Base-by-base conservation (phyloP, 1,140 invertebrate species). In the Drosophila triauraria region DNA sequence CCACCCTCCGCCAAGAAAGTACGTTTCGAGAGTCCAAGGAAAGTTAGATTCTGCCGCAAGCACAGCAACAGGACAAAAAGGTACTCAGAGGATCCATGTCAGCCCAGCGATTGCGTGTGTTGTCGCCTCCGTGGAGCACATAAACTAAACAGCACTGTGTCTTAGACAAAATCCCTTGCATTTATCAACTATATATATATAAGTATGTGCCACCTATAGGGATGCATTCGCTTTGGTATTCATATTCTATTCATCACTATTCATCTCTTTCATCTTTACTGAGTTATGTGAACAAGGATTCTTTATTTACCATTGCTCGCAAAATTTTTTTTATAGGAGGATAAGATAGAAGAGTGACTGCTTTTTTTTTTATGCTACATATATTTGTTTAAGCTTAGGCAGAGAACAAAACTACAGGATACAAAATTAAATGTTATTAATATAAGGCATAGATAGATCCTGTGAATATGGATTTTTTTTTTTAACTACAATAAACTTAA, bases 101-200 rank as follows among this genome's bases (percentile, higher is more conserved):
- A 50, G 20, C 17, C 13, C 4, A 40, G 2, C 4, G 63, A 60
- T 7, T 85, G 82, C 38, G 30, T 71, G 4, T 65, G 64, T 9
- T 81, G 82, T 27, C 64, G 82, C 1, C 65, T 86, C 0, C 65
- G 75, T 25, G 46, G 68, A 6, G 42, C 68, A 0, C 15, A 59
- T 13, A 63, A 42, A 12, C 13, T 20, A 9, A 70, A 75, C 32
- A 13, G 9, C 12, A 40, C 46, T 25, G 8, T 40, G 3, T 53
- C 69, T 0, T 48, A 51, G 32, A 23, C 23, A 50, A n/a, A 12
- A 20, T 8, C 7, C 15, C 5, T 6, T 15, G 13, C 4, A 13
- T n/a, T 35, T 35, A 10, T 2, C 30, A 2, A 35, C 4, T 38
- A 13, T 4, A 13, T 38, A 13, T 38, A 38, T 38, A 12, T 12